Base-by-base conservation (phyloP, 2,113 vertebrate genomes). In the Tetrao urogallus region DNA sequence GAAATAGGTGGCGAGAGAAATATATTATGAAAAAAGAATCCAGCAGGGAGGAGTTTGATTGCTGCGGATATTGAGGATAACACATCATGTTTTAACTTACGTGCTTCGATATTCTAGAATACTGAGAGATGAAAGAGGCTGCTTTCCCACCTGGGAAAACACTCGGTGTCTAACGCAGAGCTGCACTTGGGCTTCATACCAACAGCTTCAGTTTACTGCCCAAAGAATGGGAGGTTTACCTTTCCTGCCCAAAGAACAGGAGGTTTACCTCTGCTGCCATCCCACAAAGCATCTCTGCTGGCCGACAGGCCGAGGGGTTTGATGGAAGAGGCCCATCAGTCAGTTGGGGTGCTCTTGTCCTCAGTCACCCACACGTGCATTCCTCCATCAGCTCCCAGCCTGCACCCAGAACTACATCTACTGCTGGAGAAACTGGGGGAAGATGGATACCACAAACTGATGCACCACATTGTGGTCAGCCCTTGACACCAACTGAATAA, bases 261-360 rank as follows among this genome's bases (percentile, higher is more conserved):
- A 32, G 42, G 65, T 91, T 93, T 63, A 70, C 82, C n/a, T 9
- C 22, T 74, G 73, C 82, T 78, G 85, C 80, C 84, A 85, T 6
- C 81, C 77, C 61, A 89, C 47, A 81, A 32, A 52, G 75, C 19
- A 8, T 19, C 30, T 32, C 8, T 48, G 47, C 21, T 8, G 66
- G 45, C 27, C 54, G n/a, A 63, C 56, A 34, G 86, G 65, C 63
- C 58, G 36, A 40, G 10, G 81, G 57, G 27, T 42, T 22, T 52
- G 79, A 77, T 61, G 73, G 75, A 90, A 74, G 0, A 8, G 47
- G 14, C 28, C 11, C 18, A 64, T 64, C 40, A 72, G 60, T 40
- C 75, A 83, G 57, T n/a, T 69, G 73, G 56, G 58, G 20, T 42
- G 70, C 13, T 91, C 38, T 63, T 13, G 58, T 64, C 73, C 90